phyloP scores from a whole-genome alignment of 2,888 invertebrate genomes.

The Megastigmus dorsalis region DNA sequence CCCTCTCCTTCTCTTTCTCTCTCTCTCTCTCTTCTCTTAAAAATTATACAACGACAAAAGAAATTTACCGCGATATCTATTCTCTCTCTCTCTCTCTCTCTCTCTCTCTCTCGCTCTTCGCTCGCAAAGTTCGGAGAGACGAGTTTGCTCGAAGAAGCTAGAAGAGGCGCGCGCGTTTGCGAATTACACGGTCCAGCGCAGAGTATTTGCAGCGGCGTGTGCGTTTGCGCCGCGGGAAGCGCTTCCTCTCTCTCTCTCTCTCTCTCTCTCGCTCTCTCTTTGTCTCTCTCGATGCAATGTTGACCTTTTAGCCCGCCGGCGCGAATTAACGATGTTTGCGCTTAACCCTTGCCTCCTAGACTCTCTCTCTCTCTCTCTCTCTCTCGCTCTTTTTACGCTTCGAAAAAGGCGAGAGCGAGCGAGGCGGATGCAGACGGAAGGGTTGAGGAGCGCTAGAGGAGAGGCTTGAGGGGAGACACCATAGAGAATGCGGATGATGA shows the following conservation, averaged over 20 bases:
- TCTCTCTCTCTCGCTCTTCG: neutral
- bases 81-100: neutral
- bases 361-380: slow-evolving; percentile 8
- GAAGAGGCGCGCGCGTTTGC: slow-evolving; percentile 37
- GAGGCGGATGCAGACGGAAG: neutral
- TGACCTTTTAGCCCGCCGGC: slow-evolving; percentile 72
- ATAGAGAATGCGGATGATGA: neutral
- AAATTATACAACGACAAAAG: slow-evolving; percentile 3
- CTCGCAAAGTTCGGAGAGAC: neutral
- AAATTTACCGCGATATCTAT: neutral
- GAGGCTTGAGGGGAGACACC: neutral
- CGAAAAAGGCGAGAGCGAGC: slow-evolving; percentile 20
- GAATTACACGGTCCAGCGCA: slow-evolving; percentile 70
- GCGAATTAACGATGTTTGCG: slow-evolving; percentile 73
- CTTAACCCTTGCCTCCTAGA: slow-evolving; percentile 66
- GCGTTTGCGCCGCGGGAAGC: slow-evolving; percentile 56
- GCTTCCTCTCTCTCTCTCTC: too few relatives aligned
- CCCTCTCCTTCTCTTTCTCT: too few relatives aligned
- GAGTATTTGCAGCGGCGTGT: slow-evolving; percentile 71
- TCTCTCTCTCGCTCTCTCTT: too few relatives aligned
- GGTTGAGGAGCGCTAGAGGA: neutral
- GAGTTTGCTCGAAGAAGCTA: neutral
- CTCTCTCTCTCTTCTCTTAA: too few relatives aligned
- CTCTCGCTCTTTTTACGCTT: slow-evolving; percentile 29
- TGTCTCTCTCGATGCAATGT: slow-evolving; percentile 67